phyloP scores from a whole-genome alignment of 2,888 invertebrate genomes.

The Strigamia transsilvanica region DNA sequence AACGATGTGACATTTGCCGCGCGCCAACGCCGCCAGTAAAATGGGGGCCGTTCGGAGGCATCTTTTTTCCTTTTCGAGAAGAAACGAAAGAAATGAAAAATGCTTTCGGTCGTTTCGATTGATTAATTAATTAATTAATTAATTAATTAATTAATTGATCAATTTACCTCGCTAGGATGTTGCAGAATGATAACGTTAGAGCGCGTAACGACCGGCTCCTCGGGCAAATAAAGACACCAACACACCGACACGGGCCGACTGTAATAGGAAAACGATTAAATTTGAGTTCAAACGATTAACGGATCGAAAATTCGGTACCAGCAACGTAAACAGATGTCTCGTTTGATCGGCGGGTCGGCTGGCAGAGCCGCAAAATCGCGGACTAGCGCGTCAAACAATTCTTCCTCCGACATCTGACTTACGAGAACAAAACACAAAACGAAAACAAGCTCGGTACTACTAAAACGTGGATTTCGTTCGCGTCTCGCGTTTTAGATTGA shows the following conservation, averaged over 20 bases:
- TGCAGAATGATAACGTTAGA: conserved; percentile 83
- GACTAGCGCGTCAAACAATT: conserved; percentile 34
- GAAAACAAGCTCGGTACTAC: background rate
- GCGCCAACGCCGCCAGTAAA: conserved; percentile 77
- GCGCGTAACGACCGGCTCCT: conserved; percentile 72
- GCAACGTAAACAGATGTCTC: conserved; percentile 36
- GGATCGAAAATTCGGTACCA: background rate
- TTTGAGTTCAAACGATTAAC: too few species aligned
- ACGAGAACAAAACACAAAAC: background rate
- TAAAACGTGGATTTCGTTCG: background rate
- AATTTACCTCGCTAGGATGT: conserved; percentile 81
- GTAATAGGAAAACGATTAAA: conserved; percentile 51
- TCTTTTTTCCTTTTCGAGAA: conserved; percentile 73
- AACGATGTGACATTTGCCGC: conserved; percentile 78
- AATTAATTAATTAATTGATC: background rate
- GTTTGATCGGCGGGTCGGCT: conserved; percentile 48
- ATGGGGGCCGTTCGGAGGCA: conserved; percentile 89
- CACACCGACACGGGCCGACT: conserved; percentile 88
- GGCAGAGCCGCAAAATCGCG: conserved; percentile 50
- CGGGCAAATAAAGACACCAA: conserved; percentile 86
- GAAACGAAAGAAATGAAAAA: conserved; percentile 5
- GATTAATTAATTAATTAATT: conserved; percentile 1
- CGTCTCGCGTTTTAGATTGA: background rate
- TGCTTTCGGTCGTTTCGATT: background rate
- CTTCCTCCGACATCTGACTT: background rate